phyloP scores from a whole-genome alignment of 2,888 invertebrate genomes.

The Melanchra persicariae region DNA sequence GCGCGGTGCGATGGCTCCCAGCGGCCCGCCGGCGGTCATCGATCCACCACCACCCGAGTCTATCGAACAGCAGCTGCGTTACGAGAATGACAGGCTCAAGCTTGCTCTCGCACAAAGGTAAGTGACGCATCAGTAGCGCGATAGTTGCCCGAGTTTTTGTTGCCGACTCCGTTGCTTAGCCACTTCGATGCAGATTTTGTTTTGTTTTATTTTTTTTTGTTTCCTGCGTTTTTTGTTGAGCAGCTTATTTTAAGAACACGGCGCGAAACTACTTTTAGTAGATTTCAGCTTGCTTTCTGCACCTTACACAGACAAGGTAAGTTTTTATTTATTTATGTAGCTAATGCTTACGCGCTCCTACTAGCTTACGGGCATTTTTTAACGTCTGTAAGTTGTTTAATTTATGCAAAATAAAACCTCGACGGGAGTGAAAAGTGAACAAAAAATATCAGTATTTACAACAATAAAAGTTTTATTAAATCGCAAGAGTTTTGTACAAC shows the following conservation, averaged over 20 bases:
- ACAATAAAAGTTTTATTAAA: constrained; percentile 76
- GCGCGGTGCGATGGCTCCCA: constrained; percentile 69
- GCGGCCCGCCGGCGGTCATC: constrained; percentile 48
- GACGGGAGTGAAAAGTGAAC: neutral
- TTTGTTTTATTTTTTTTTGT: constrained; percentile 27
- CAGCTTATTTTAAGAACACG: constrained; percentile 16
- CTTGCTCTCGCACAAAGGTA: constrained; percentile 95
- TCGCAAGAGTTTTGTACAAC: constrained; percentile 85
- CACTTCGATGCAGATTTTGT: constrained; percentile 11
- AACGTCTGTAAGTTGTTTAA: neutral
- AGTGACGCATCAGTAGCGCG: constrained; percentile 60
- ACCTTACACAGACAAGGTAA: constrained; percentile 18
- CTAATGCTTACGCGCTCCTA: neutral
- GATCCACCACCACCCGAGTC: constrained; percentile 87
- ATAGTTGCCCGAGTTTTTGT: constrained; percentile 32
- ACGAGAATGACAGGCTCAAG: constrained; percentile 98
- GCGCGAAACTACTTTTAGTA: constrained; percentile 9
- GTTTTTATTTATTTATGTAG: neutral
- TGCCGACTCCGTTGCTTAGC: constrained; percentile 12
- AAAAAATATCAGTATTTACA: constrained; percentile 30
- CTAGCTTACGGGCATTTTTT: neutral
- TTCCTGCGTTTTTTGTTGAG: constrained; percentile 36
- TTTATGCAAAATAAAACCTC: neutral
- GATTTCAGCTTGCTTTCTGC: constrained; percentile 18
- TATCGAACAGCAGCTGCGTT: constrained; percentile 94